Conservation (phyloP, 2,888 invertebrate species). For the Xylota segnis region DNA sequence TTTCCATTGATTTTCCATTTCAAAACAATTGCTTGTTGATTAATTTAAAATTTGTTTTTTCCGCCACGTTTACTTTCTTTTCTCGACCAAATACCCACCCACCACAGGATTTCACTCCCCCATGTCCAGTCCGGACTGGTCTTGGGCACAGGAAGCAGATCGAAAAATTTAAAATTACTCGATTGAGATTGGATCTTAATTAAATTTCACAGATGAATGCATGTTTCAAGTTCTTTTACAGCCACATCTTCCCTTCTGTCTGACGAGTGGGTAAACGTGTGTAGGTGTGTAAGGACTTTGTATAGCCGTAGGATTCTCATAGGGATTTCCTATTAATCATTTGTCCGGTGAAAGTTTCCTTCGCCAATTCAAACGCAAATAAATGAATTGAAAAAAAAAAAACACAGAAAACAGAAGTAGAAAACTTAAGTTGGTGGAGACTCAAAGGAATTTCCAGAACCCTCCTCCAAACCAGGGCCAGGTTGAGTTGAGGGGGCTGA, state of each 20-base stretch:
- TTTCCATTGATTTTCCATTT: constrained; percentile 63
- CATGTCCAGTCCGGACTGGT: not conserved
- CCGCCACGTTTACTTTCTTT: constrained; percentile 21
- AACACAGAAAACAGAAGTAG: constrained; percentile 14
- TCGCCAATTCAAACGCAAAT: constrained; percentile 40
- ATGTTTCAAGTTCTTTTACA: constrained; percentile 38
- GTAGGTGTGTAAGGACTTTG: constrained; percentile 9
- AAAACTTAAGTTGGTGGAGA: constrained; percentile 3
- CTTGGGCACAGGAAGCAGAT: constrained; percentile 9
- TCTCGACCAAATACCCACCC: too few species aligned
- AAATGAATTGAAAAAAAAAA: constrained; percentile 26
- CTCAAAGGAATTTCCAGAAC: constrained; percentile 44
- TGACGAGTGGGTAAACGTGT: not conserved
- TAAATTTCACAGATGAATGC: constrained; percentile 68
- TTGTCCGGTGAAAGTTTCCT: constrained; percentile 47
- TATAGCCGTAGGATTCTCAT: not conserved
- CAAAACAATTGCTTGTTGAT: constrained; percentile 64
- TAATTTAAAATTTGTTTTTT: constrained; percentile 52
- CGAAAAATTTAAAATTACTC: constrained; percentile 49
- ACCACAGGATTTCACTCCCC: too few species aligned
- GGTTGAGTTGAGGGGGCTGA: too few species aligned
- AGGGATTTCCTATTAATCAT: constrained; percentile 62
- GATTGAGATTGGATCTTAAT: constrained; percentile 68
- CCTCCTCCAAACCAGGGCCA: not conserved
- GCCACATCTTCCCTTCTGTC: not conserved